These are phyloP conservation scores for Ormyrus pomaceus DNA, from an alignment of 2,888 invertebrate genomes.

Conservation along the genomic window DNA sequence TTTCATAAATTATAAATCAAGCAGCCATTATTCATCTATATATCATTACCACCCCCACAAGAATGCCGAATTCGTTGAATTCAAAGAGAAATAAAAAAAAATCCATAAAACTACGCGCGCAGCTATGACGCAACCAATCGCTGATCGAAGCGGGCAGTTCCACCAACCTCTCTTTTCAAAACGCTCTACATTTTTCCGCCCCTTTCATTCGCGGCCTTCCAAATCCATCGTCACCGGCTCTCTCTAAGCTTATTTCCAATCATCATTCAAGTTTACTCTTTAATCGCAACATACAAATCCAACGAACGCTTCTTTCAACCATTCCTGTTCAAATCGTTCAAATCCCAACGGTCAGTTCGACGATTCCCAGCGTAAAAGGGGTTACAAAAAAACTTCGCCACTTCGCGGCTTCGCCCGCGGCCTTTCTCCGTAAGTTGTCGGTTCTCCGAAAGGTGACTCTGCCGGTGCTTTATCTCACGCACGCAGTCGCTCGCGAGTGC, in stretches of 20 bases:
- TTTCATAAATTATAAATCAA: background rate
- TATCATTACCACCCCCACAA: constrained; percentile 6
- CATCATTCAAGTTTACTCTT: too few relatives aligned
- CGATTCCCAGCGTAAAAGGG: too few relatives aligned
- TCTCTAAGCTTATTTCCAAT: too few relatives aligned
- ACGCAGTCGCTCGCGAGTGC: constrained; percentile 11
- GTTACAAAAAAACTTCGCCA: background rate
- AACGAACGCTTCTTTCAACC: too few relatives aligned
- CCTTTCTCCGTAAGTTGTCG: background rate
- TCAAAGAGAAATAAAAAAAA: constrained; percentile 26
- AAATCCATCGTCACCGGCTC: too few relatives aligned
- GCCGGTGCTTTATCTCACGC: background rate
- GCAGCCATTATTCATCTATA: background rate
- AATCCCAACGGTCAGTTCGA: too few relatives aligned
- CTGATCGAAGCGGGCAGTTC: background rate
- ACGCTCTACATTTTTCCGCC: too few relatives aligned
- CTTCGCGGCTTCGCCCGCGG: too few relatives aligned
- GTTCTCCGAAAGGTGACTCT: constrained; percentile 34
- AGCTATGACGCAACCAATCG: constrained; percentile 1
- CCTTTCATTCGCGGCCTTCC: too few relatives aligned
- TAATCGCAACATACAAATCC: too few relatives aligned
- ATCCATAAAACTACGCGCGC: constrained; percentile 19
- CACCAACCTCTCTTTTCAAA: too few relatives aligned
- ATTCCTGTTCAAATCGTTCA: too few relatives aligned
- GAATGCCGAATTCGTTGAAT: constrained; percentile 25